Evolutionary conservation across 1,140 invertebrate genomes (phyloP), one percentile per base, ranked within the genome.

Genomic region (Lepidurus packardi): DNA sequence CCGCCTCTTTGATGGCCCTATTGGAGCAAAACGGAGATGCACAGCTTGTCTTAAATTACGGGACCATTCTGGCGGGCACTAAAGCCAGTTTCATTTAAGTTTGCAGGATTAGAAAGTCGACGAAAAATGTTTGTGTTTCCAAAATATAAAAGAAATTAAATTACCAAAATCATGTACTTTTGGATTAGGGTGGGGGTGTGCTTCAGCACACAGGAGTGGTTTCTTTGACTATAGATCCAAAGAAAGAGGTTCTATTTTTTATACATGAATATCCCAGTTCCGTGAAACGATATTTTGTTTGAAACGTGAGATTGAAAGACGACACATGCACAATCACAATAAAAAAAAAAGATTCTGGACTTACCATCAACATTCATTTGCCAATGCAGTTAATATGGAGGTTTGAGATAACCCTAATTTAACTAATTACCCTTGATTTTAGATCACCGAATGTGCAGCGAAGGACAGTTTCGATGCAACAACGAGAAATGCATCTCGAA

Each of bases 401-500:
- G n/a, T 47, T 34, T 34, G 4, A 34, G 34, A 34, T 34, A 4
- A n/a, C n/a, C n/a, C n/a, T n/a, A n/a, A n/a, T n/a, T n/a, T n/a
- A n/a, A n/a, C n/a, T n/a, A n/a, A n/a, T n/a, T 13, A 42, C 65
- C 13, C 42, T 16, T 13, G 24, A 75, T 11, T 75, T 9, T 78
- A 78, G 78, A 43, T 11, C 75, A 78, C 24, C 80, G 79, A 24
- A 87, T 84, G 0, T 93, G 92, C 82, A 83, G 85, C 2, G 88
- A 89, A 6, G 87, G 88, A 43, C 89, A 91, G 83, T 90, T 93
- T 77, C 84, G 88, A 5, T 94, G 92, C 81, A 89, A 87, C 8
- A 86, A 86, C 73, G 83, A 85, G 13, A 73, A 80, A 3, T 87
- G 86, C 79, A 85, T 86, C 73, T 80, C 82, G 45, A 74, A 76